Evolutionary conservation across 2,888 invertebrate species (phyloP).

Genomic region (Idaea straminata): DNA sequence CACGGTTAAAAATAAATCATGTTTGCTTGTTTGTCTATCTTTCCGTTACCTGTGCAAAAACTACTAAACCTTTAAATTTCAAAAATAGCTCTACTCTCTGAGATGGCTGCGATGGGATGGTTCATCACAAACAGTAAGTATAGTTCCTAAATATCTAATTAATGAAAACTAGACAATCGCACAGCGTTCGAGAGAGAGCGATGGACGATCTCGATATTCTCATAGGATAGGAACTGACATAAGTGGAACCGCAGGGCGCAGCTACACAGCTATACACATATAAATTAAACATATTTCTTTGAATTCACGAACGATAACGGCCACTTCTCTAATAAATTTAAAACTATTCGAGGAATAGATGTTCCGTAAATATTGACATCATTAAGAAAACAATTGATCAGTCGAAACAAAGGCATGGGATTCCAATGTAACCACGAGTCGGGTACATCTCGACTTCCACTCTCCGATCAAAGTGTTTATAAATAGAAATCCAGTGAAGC

Average conservation of each 20-base stretch:
- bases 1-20: too few species aligned
- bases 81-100: too few species aligned
- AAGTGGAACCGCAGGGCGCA: background rate
- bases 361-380: background rate
- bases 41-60: too few species aligned
- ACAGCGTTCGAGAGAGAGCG: too few species aligned
- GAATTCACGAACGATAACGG: background rate
- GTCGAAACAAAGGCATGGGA: slow-evolving; percentile 20
- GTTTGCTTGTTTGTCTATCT: too few species aligned
- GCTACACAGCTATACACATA: background rate
- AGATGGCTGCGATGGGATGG: too few species aligned
- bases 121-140: too few species aligned
- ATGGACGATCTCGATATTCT: too few species aligned
- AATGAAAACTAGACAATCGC: too few species aligned
- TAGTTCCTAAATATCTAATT: too few species aligned
- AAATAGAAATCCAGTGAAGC: background rate
- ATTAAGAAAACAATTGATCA: slow-evolving; percentile 20
- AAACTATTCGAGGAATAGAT: background rate
- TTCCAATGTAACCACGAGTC: slow-evolving; percentile 24
- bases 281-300: background rate
- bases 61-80: too few species aligned
- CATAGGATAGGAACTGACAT: background rate
- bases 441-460: slow-evolving; percentile 17
- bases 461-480: background rate
- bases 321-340: slow-evolving; percentile 2